Base-by-base conservation (phyloP, 1,140 invertebrate genomes). In the Drosophila equinoxialis region DNA sequence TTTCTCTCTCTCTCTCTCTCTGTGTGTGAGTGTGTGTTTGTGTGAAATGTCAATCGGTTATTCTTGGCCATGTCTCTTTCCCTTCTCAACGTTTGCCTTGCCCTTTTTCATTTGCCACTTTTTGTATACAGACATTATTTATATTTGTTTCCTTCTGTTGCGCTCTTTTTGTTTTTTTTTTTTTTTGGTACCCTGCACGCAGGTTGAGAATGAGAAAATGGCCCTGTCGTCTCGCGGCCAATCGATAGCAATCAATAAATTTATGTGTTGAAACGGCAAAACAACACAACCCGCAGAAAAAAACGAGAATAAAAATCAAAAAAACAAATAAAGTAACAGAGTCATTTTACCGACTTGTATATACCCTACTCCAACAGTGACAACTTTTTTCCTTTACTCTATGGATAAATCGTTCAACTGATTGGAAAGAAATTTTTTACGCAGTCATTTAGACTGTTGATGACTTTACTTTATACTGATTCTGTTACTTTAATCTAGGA, bases 221-320 rank as follows among this genome's bases (percentile, higher is more conserved):
- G 57, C 20, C 17, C 41, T 37, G 26, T 55, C 39, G 39, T 67
- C 45, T 33, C 35, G 37, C 71, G 37, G 37, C 73, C 48, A 86
- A 86, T 86, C 82, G 76, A 86, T 86, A 86, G 74, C 83, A 87
- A 86, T 86, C 82, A 87, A 86, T 86, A 86, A 69, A 75, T 71
- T 60, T 73, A 66, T 67, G 66, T 54, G 41, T 51, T 7, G 45
- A 48, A 48, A 48, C 2, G 14, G 14, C 45, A 48, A 6, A 48
- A 17, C 17, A 48, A 17, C 58, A 8, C 74, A 62, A 74, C 55
- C 71, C 71, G 26, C 67, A 62, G 74, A 23, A 35, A 37, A 17
- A 26, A 26, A 26, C 17, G 39, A 60, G 7, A 60, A 75, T 64
- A 42, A n/a, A 13, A 45, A 45, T 10, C 42, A 45, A 45, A 5